phyloP scores from a whole-genome alignment of 2,888 invertebrate species.

The Trypoxylon attenuatum region DNA sequence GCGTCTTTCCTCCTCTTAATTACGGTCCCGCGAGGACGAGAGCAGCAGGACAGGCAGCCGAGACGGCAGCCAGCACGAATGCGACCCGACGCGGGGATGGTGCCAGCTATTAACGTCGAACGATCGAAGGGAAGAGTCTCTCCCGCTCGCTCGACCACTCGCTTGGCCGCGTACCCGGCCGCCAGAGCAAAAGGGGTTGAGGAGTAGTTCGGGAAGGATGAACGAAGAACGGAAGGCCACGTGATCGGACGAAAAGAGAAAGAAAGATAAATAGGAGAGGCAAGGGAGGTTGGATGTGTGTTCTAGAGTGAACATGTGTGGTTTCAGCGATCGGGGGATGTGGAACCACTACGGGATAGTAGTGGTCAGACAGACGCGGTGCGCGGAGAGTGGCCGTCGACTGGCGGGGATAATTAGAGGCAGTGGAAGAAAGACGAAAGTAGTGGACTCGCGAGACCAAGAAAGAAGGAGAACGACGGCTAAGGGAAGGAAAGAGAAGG shows the following conservation, averaged over 20 bases:
- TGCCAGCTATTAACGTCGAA: constrained; percentile 54
- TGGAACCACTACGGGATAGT: constrained; percentile 1
- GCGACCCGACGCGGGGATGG: constrained; percentile 23
- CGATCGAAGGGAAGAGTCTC: constrained; percentile 45
- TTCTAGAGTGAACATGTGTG: constrained; percentile 50
- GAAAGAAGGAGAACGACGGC: constrained; percentile 48
- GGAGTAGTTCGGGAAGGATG: not conserved
- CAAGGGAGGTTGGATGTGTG: constrained; percentile 33
- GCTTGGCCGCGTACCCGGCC: too few species aligned
- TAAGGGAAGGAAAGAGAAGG: constrained; percentile 47
- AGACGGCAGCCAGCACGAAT: not conserved
- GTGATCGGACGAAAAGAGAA: not conserved
- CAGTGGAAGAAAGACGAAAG: constrained; percentile 51
- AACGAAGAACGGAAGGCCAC: not conserved
- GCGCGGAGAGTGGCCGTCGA: constrained; percentile 31
- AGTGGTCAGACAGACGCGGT: not conserved
- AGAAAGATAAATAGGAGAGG: constrained; percentile 1
- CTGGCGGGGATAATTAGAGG: constrained; percentile 65
- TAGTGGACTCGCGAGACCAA: constrained; percentile 26
- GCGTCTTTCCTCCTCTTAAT: constrained; percentile 54
- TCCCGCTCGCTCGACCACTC: not conserved
- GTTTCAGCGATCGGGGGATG: constrained; percentile 51
- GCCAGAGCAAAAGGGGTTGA: constrained; percentile 11
- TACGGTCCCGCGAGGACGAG: constrained; percentile 41
- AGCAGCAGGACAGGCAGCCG: too few species aligned